A percentile compares a stretch with the other conserved stretches of the same genome.
Conservation (phyloP, 2,888 invertebrate species). For the Ochropacha duplaris region DNA sequence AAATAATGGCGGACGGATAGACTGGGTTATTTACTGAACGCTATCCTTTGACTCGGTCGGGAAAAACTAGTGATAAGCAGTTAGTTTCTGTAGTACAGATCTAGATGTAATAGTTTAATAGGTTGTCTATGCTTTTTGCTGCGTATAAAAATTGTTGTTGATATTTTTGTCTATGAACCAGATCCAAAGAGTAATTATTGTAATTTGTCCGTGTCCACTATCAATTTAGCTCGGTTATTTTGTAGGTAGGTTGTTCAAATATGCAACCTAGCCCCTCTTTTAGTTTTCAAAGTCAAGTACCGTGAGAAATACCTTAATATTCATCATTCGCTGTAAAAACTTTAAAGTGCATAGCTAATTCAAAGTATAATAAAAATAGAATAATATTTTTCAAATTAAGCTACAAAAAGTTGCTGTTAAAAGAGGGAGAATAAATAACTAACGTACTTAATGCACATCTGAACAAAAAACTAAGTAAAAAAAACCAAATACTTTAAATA, state of each 20-base stretch:
- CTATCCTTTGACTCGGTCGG: constrained; percentile 27
- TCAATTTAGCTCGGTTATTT: too few relatives aligned
- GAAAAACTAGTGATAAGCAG: constrained; percentile 31
- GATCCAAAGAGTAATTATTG: too few relatives aligned
- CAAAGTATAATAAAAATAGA: too few relatives aligned
- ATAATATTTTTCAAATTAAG: not conserved
- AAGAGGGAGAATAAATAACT: not conserved
- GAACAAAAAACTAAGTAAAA: not conserved
- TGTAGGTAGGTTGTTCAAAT: too few relatives aligned
- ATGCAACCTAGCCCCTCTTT: not conserved
- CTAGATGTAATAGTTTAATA: not conserved
- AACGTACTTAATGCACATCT: not conserved
- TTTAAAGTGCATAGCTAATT: not conserved
- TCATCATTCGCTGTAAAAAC: not conserved
- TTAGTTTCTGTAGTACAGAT: constrained; percentile 5
- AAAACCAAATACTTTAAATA: not conserved
- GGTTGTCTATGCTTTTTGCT: not conserved
- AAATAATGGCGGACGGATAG: constrained; percentile 6
- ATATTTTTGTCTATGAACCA: not conserved
- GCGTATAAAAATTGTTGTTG: not conserved
- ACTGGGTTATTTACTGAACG: constrained; percentile 6
- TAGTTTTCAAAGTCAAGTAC: not conserved
- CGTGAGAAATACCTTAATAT: not conserved
- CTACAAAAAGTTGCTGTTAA: not conserved
- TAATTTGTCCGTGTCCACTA: too few relatives aligned